Evolutionary conservation across 2,797 vertebrate species (phyloP), one percentile per base, ranked within the genome.

Genomic region (Phylloscopus collybita): DNA sequence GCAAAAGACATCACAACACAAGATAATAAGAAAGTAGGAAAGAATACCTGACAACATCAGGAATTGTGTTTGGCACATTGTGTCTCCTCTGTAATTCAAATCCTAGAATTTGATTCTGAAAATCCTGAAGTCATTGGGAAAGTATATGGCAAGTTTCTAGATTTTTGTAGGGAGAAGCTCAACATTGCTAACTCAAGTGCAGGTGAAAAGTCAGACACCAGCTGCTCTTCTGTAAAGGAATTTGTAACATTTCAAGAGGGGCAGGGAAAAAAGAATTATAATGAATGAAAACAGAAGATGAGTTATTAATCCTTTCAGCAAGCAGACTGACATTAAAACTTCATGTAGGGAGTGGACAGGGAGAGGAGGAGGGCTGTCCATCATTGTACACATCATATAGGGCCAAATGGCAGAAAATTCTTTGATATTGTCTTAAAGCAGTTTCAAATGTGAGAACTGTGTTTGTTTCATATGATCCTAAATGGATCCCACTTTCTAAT

Each of bases 301-400:
- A 94, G 67, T 84, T 95, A 92, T 88, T 81, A 92, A 91, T 91
- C 45, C 59, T 91, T 95, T 93, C 86, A 91, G 88, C 75, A 93
- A 91, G 78, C 45, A 86, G 60, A 45, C 32, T 93, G 80, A 86
- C 2, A 4, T 70, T 91, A 82, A 92, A 96, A 84, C 36, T 72
- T 36, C 14, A 25, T 11, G 6, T 23, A 88, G 29, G 19, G 15
- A 45, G 5, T 66, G 32, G 47, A 44, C 25, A 73, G 6, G 17
- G 30, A 91, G 50, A 86, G 10, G 26, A 91, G 34, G 29, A 89
- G 15, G 13, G 25, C 13, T 92, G 51, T 81, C 74, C 21, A 2
- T 95, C 60, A 79, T 76, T n/a, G 25, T 74, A 53, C 11, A 53
- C 30, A 71, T 85, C 49, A 64, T 36, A 70, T 4, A 64, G 72